A percentile compares a stretch with the other conserved stretches of the same genome.
phyloP scores from a whole-genome alignment of 1,140 invertebrate genomes.

The Zaprionus camerounensis region DNA sequence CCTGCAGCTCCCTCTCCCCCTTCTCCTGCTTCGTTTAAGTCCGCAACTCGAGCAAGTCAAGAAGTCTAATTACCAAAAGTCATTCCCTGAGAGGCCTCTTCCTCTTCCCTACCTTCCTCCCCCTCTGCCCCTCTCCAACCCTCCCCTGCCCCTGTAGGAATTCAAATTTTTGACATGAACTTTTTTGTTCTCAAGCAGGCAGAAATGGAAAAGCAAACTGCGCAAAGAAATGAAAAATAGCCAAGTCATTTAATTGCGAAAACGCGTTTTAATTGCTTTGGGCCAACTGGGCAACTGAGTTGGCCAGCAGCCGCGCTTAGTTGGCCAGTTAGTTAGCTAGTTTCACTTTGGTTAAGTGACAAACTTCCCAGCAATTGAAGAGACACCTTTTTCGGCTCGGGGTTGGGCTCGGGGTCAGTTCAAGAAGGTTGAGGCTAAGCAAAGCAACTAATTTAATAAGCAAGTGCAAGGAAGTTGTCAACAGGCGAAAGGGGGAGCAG shows the following conservation, averaged over 20 bases:
- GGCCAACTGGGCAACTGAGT: conserved; percentile 31
- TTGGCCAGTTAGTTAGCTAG: conserved; percentile 12
- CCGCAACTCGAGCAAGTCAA: conserved; percentile 54
- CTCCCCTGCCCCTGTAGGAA: conserved; percentile 22
- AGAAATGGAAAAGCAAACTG: conserved; percentile 21
- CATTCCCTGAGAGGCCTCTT: conserved; percentile 41
- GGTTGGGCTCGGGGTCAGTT: no score
- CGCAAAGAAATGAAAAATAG: conserved; percentile 62
- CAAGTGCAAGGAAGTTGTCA: neutral
- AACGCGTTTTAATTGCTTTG: conserved; percentile 82
- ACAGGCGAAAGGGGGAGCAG: neutral
- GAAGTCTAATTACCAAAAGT: conserved; percentile 82
- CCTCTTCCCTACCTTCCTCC: no score
- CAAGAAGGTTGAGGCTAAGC: neutral
- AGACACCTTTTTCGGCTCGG: conserved; percentile 10
- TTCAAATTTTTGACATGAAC: conserved; percentile 81
- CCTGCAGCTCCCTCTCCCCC: conserved; percentile 6
- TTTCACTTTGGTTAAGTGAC: conserved; percentile 4
- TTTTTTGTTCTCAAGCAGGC: conserved; percentile 65
- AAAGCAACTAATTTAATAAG: conserved; percentile 29
- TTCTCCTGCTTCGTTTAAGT: conserved; percentile 19
- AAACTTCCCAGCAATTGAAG: conserved; percentile 52
- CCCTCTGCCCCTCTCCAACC: no score
- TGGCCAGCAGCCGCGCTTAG: conserved; percentile 10
- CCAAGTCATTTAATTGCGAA: conserved; percentile 83